Percentiles rank a stretch among this genome's conserved stretches.
Conservation (phyloP, 2,888 invertebrate genomes). For the Drosophila borealis region DNA sequence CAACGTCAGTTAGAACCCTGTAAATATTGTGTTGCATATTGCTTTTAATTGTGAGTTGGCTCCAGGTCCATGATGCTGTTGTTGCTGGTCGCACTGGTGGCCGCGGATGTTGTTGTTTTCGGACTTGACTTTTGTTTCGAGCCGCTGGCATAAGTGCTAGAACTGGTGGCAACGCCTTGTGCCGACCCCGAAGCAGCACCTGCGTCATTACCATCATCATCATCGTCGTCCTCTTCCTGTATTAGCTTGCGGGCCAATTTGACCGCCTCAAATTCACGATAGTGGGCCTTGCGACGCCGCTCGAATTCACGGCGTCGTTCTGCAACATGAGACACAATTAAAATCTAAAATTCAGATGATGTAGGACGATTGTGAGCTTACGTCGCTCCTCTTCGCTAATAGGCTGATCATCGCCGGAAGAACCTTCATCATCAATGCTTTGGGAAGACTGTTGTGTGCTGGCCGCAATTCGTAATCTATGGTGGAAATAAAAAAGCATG, state of each 20-base stretch:
- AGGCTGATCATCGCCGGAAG: conserved; percentile 87
- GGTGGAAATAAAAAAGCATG: conserved; percentile 4
- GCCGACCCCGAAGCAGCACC: conserved; percentile 46
- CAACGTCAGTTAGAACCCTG: conserved; percentile 40
- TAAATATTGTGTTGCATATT: conserved; percentile 42
- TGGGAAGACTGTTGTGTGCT: conserved; percentile 83
- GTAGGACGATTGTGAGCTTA: conserved; percentile 43
- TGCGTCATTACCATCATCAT: conserved; percentile 71
- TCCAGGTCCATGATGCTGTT: conserved; percentile 54
- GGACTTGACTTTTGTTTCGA: conserved; percentile 47
- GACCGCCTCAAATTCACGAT: conserved; percentile 98
- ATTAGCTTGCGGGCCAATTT: conserved; percentile 95
- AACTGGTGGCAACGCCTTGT: conserved; percentile 42
- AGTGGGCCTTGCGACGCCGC: conserved; percentile 97
- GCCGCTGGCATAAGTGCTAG: conserved; percentile 59
- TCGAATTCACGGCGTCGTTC: conserved; percentile 93
- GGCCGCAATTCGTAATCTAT: conserved; percentile 83
- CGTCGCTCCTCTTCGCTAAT: conserved; percentile 88
- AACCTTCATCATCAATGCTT: conserved; percentile 86
- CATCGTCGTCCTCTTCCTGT: conserved; percentile 95
- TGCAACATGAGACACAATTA: conserved; percentile 73
- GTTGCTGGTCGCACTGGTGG: conserved; percentile 50
- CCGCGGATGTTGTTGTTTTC: conserved; percentile 56
- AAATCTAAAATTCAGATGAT: neutral
- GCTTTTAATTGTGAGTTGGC: conserved; percentile 50